Evolutionary conservation across 2,888 invertebrate genomes (phyloP).

Genomic region (Mechanitis messenoides): DNA sequence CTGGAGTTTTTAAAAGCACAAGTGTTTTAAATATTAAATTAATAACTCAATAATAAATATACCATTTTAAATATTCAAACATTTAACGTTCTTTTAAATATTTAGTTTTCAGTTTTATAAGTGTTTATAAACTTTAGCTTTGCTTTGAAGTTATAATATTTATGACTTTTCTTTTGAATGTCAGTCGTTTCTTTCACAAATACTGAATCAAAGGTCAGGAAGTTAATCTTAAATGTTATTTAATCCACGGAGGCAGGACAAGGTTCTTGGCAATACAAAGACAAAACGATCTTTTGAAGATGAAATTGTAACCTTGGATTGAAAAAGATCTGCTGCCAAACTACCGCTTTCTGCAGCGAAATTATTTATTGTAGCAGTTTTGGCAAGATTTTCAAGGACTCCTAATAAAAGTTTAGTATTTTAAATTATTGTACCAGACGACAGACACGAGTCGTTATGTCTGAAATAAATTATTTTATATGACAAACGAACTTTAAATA

Average conservation of each 20-base stretch:
- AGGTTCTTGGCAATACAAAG: background rate
- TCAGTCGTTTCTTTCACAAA: too few relatives aligned
- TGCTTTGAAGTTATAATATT: too few relatives aligned
- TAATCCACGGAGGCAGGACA: background rate
- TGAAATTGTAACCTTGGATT: conserved; percentile 2
- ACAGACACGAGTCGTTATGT: background rate
- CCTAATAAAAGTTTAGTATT: conserved; percentile 1
- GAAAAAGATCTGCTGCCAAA: background rate
- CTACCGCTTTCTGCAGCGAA: background rate
- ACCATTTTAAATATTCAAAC: too few relatives aligned
- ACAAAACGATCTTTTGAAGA: background rate
- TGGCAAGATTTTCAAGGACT: conserved; percentile 20
- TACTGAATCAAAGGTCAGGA: background rate
- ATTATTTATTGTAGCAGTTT: conserved; percentile 7
- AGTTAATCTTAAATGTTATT: background rate
- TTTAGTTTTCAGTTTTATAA: too few relatives aligned
- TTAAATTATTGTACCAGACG: background rate
- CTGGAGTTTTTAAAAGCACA: too few relatives aligned
- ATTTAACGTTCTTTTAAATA: too few relatives aligned
- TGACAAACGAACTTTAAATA: too few relatives aligned
- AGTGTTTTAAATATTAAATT: too few relatives aligned
- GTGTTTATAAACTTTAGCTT: too few relatives aligned
- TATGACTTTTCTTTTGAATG: too few relatives aligned
- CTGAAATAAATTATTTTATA: conserved; percentile 1
- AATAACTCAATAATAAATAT: too few relatives aligned